phyloP scores from a whole-genome alignment of 2,888 invertebrate genomes.

The Eupelmus urozonus region DNA sequence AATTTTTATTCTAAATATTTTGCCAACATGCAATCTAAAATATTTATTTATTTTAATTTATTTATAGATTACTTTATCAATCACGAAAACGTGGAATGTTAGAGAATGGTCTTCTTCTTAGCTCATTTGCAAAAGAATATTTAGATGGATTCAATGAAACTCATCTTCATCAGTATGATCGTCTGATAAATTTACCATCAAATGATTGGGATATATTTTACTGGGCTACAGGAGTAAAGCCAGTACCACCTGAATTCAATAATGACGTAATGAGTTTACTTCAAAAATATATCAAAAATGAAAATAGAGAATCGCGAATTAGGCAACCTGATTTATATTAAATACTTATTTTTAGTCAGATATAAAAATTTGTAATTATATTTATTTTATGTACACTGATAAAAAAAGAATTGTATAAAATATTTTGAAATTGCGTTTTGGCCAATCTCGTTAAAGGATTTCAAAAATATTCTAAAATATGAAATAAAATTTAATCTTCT shows the following conservation, averaged over 20 bases:
- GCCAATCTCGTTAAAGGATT: too few species aligned
- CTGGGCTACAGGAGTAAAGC: conserved; percentile 91
- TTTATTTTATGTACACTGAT: too few species aligned
- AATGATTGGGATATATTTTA: conserved; percentile 99
- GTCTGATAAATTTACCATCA: conserved; percentile 91
- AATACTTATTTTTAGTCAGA: background rate
- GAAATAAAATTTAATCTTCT: too few species aligned
- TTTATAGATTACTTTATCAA: conserved; percentile 89
- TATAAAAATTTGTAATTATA: conserved; percentile 2
- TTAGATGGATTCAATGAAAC: conserved; percentile 84
- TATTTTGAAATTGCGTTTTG: too few species aligned
- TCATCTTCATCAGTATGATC: conserved; percentile 90
- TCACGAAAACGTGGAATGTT: conserved; percentile 97
- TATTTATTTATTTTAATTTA: conserved; percentile 11
- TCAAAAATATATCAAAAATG: conserved; percentile 89
- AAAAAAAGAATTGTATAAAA: too few species aligned
- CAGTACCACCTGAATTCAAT: conserved; percentile 90
- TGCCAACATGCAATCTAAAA: too few species aligned
- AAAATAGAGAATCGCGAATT: conserved; percentile 82
- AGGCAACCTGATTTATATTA: conserved; percentile 84
- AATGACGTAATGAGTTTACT: conserved; percentile 91
- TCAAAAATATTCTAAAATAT: too few species aligned
- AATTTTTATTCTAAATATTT: too few species aligned
- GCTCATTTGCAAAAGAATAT: conserved; percentile 93
- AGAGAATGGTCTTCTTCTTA: conserved; percentile 93